Percentiles rank a stretch among this genome's conserved stretches.
Evolutionary conservation across 2,113 vertebrate species (phyloP).

Genomic region (Indicator indicator): DNA sequence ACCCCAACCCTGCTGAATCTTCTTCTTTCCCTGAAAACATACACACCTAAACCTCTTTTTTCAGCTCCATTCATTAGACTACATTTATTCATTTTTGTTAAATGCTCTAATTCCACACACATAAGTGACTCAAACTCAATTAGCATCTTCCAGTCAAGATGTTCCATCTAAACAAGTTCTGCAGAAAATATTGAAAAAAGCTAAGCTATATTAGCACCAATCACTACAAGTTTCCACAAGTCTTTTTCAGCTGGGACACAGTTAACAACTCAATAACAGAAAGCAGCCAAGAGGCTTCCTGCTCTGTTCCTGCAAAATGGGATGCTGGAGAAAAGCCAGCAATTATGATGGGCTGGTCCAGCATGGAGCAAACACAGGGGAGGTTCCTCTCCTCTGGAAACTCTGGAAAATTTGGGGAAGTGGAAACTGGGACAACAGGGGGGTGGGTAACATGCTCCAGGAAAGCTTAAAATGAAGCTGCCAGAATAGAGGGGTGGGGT

Average conservation of each 20-base stretch:
- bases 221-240: background rate
- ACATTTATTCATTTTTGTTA: background rate
- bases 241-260: background rate
- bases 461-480: background rate
- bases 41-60: background rate
- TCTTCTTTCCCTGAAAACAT: background rate
- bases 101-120: background rate
- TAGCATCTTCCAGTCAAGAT: background rate
- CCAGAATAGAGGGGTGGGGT: background rate
- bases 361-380: fast-evolving
- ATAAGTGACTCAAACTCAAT: background rate
- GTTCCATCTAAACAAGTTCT: background rate
- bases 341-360: fast-evolving
- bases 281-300: background rate
- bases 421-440: background rate
- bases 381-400: background rate
- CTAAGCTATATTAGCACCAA: background rate
- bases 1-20: background rate
- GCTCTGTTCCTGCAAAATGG: background rate
- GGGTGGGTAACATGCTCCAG: background rate
- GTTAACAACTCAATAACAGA: background rate
- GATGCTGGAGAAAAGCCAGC: conserved; percentile 13
- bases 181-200: background rate
- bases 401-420: background rate
- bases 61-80: background rate